Evolutionary conservation across 2,888 invertebrate species (phyloP).

Genomic region (Melinaea marsaeus): DNA sequence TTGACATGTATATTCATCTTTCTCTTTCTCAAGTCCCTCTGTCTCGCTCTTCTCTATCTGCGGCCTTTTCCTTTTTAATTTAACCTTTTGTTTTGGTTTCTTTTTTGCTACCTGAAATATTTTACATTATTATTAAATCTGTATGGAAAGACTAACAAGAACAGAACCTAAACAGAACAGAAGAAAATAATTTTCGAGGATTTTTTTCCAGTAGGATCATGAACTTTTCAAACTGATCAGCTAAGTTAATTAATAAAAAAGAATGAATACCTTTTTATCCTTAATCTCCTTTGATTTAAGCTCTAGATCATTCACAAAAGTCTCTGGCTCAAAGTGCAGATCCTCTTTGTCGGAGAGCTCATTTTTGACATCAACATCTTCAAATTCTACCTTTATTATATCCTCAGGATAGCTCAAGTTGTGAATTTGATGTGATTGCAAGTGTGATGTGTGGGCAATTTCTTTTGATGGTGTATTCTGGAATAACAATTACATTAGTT

Average conservation of each 20-base stretch:
- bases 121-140: no score
- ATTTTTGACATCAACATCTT: constrained; percentile 33
- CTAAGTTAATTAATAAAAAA: no score
- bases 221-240: background rate
- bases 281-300: constrained; percentile 25
- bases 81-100: constrained; percentile 25
- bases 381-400: constrained; percentile 24
- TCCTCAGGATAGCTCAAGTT: constrained; percentile 24
- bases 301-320: constrained; percentile 48
- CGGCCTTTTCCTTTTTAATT: constrained; percentile 21
- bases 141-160: no score
- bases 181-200: no score
- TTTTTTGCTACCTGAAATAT: constrained; percentile 18
- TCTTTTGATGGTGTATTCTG: constrained; percentile 17
- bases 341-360: constrained; percentile 31
- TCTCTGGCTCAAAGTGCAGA: constrained; percentile 51
- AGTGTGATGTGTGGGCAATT: background rate
- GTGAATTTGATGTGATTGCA: constrained; percentile 11
- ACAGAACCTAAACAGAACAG: background rate
- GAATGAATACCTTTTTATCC: constrained; percentile 16
- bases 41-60: constrained; percentile 8
- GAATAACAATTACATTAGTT: background rate
- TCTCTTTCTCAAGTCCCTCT: constrained; percentile 9
- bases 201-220: background rate
- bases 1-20: constrained; percentile 9